These are phyloP conservation scores for Enteromius paludinosus DNA, from an alignment of 2,797 vertebrate species.

Conservation along the genomic window DNA sequence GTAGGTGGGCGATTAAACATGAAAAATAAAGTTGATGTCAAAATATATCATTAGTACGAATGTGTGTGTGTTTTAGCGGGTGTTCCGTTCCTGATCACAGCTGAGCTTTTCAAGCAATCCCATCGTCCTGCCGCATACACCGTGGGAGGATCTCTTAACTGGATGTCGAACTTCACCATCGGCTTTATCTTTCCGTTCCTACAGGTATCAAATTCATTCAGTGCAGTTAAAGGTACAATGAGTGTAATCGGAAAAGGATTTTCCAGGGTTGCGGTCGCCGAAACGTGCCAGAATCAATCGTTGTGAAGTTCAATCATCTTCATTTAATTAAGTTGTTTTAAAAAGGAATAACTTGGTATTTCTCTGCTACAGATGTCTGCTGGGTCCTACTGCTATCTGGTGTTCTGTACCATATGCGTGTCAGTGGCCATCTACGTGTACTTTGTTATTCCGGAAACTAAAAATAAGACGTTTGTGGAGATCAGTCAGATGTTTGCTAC, in stretches of 20 bases:
- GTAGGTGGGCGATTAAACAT: neutral
- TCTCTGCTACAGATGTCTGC: slow-evolving; percentile 78
- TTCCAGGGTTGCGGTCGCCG: neutral
- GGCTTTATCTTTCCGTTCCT: slow-evolving; percentile 92
- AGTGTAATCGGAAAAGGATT: neutral
- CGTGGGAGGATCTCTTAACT: slow-evolving; percentile 88
- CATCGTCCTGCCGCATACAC: slow-evolving; percentile 89
- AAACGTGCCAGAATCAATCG: slow-evolving; percentile 17
- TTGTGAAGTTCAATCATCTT: slow-evolving; percentile 23
- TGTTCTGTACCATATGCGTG: slow-evolving; percentile 84
- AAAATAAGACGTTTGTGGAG: slow-evolving; percentile 92
- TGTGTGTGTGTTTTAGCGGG: slow-evolving; percentile 74
- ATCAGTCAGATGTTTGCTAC: slow-evolving; percentile 85
- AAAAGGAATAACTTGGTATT: slow-evolving; percentile 28
- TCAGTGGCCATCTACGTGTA: slow-evolving; percentile 83
- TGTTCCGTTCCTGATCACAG: slow-evolving; percentile 88
- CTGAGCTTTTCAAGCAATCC: slow-evolving; percentile 90
- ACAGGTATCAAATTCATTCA: slow-evolving; percentile 76
- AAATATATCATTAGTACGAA: neutral
- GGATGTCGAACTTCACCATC: slow-evolving; percentile 90
- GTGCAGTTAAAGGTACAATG: neutral
- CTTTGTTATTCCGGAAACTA: slow-evolving; percentile 88
- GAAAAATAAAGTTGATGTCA: neutral
- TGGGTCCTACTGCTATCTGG: slow-evolving; percentile 88
- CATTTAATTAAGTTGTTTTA: slow-evolving; percentile 33